Evolutionary conservation across 2,888 invertebrate species (phyloP), one percentile per base, ranked within the genome.

Genomic region (Tachina grossa): DNA sequence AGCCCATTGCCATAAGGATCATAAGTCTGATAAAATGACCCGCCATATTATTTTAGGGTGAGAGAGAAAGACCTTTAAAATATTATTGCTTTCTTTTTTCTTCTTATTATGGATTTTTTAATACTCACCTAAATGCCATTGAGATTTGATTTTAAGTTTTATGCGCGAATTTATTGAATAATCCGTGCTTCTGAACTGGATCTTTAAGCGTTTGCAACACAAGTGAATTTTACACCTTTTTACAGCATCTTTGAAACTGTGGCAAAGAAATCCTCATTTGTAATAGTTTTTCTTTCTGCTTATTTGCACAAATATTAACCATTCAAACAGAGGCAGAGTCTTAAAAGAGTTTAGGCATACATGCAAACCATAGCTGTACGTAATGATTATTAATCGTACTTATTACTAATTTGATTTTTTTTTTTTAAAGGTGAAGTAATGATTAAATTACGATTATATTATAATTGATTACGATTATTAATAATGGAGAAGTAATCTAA

Each of bases 1-100:
- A 88, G 1, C 93, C 93, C 90, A 93, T 92, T 13, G 89, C 92
- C 31, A 92, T 92, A 49, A 93, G 83, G 2, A 94, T 45, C 31
- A 92, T 22, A 10, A 92, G 61, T 84, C 92, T 92, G 68, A 49
- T 11, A 65, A 87, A 87, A 83, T 79, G 77, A 59, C 31, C 84
- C 69, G 66, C 49, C 76, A 87, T 84, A 72, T 53, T 69, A 72
- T 47, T 65, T 65, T 55, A 55, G 14, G 39, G 22, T 45, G 4
- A 19, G 68, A 65, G 72, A 31, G 10, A 5, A 77, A 66, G 11
- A 16, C 19, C 57, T 78, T 63, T 16, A 16, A 41, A 39, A 55
- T 74, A 43, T 53, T 74, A 47, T 75, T 51, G n/a, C 22, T n/a
- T n/a, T n/a, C n/a, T 39, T 14, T 65, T 63, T 9, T 43, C 13